A percentile compares a stretch with the other conserved stretches of the same genome.
Evolutionary conservation across 2,113 vertebrate genomes (phyloP).

Genomic region (Sinosuthora webbiana): DNA sequence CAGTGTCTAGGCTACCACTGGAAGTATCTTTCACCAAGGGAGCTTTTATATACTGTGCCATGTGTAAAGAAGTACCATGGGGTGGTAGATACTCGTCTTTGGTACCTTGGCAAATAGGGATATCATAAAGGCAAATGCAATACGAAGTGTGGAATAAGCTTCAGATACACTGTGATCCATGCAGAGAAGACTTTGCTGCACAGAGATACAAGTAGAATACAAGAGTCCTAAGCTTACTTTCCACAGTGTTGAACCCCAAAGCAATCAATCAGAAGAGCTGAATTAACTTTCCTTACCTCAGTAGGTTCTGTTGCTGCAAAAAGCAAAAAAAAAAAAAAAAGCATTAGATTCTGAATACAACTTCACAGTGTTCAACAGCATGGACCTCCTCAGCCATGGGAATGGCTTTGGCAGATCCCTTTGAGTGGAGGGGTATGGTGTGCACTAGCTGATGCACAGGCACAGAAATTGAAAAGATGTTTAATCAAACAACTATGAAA

Average conservation of each 20-base stretch:
- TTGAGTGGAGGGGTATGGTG: neutral
- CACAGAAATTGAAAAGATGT: neutral
- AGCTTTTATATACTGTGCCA: neutral
- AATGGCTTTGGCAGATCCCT: neutral
- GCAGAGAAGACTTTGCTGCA: neutral
- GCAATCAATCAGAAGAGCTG: neutral
- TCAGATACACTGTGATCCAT: neutral
- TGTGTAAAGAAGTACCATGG: neutral
- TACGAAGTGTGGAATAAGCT: neutral
- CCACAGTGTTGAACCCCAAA: neutral
- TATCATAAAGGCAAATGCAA: neutral
- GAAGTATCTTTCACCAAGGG: neutral
- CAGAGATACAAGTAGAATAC: neutral
- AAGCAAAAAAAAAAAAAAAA: neutral
- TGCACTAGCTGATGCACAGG: too few relatives aligned
- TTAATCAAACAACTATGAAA: neutral
- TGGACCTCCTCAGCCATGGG: neutral
- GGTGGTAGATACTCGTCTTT: neutral
- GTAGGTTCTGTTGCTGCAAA: slow-evolving; percentile 40
- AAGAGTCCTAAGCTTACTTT: neutral
- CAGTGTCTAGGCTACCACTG: neutral
- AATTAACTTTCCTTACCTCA: slow-evolving; percentile 31
- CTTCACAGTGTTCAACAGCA: neutral
- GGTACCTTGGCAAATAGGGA: neutral
- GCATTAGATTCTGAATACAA: neutral